phyloP scores from a whole-genome alignment of 2,113 vertebrate species.

The Dasypus novemcinctus region DNA sequence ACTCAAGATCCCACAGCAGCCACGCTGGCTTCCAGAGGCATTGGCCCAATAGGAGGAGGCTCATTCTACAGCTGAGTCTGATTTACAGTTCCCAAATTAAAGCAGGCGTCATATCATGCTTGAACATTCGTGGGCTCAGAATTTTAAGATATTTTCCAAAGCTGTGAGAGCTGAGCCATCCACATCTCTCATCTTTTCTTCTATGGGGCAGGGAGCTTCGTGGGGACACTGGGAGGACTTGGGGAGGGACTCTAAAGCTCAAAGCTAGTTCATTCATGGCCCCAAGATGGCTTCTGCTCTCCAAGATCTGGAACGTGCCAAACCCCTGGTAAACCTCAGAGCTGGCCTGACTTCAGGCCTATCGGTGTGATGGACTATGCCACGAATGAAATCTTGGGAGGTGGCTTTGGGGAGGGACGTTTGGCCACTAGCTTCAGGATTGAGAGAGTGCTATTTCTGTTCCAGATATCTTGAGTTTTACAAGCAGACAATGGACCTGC shows the following conservation, averaged over 20 bases:
- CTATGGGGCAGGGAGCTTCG: neutral
- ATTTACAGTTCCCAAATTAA: neutral
- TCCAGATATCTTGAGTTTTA: conserved; percentile 90
- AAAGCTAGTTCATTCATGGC: neutral
- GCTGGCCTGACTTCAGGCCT: neutral
- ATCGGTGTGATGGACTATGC: fast-evolving
- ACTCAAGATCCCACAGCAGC: neutral
- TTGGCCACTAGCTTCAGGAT: neutral
- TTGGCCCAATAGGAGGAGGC: neutral
- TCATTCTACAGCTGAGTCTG: neutral
- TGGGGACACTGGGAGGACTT: neutral
- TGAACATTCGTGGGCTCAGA: neutral
- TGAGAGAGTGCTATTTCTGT: conserved; percentile 52
- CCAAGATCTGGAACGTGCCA: fast-evolving
- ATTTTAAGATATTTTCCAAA: neutral
- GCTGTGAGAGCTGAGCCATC: neutral
- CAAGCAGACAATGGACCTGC: conserved; percentile 86
- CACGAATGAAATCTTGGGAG: fast-evolving
- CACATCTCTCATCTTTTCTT: fast-evolving
- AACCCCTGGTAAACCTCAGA: neutral
- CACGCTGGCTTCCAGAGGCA: neutral
- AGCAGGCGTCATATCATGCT: neutral
- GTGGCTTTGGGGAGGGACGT: fast-evolving
- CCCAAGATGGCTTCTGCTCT: neutral
- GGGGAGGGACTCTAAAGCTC: neutral